phyloP scores from a whole-genome alignment of 1,140 invertebrate genomes.

The Phymastichus coffea region DNA sequence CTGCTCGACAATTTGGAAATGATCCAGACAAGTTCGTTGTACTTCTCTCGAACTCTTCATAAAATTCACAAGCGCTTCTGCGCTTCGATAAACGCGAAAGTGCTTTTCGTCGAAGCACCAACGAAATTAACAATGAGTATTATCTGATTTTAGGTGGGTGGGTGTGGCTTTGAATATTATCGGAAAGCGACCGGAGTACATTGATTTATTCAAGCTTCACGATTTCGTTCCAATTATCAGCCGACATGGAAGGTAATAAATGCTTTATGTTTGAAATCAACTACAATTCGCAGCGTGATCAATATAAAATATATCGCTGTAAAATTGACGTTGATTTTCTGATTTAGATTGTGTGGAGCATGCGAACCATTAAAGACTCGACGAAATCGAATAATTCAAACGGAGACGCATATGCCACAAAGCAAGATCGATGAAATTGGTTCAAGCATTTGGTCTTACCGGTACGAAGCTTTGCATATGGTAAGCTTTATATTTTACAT shows the following conservation, averaged over 20 bases:
- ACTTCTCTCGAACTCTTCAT: neutral
- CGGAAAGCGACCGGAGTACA: neutral
- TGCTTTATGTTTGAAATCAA: too few species aligned
- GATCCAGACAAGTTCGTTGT: constrained; percentile 60
- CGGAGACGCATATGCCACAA: constrained; percentile 67
- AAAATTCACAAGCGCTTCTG: neutral
- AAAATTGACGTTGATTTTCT: too few species aligned
- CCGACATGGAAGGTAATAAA: too few species aligned
- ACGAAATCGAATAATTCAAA: constrained; percentile 67
- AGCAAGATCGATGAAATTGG: constrained; percentile 67
- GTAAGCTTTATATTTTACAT: constrained; percentile 48
- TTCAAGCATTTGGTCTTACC: constrained; percentile 74
- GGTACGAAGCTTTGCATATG: constrained; percentile 69
- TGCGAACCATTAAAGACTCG: constrained; percentile 28
- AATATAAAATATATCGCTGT: too few species aligned
- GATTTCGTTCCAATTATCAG: neutral
- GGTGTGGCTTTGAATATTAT: neutral
- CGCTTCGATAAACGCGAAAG: neutral
- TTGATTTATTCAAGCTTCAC: neutral
- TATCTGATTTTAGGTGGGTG: neutral
- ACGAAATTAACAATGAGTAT: neutral
- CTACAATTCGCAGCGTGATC: too few species aligned
- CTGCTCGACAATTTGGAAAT: constrained; percentile 59
- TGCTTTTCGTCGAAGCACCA: neutral
- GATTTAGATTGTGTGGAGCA: constrained; percentile 32